Percentiles rank a stretch among this genome's conserved stretches.
Conservation (phyloP, 2,113 vertebrate genomes). For the Gambusia holbrooki region DNA sequence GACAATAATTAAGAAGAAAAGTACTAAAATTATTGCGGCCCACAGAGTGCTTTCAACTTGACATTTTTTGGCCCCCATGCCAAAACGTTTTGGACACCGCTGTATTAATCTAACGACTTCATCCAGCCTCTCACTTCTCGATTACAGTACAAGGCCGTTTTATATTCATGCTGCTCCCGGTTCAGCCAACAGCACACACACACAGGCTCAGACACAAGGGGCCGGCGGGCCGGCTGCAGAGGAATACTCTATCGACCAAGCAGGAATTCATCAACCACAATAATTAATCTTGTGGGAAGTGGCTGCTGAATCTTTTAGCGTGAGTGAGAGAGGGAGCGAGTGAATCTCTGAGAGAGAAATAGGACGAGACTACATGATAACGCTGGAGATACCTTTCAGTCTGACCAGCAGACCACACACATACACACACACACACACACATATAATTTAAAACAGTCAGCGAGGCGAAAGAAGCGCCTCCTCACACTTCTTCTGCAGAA, state of each 20-base stretch:
- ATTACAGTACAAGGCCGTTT: conserved; percentile 27
- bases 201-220: conserved; percentile 23
- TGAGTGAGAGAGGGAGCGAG: conserved; percentile 5
- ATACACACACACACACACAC: conserved; percentile 12
- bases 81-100: too few species aligned
- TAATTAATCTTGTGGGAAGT: conserved; percentile 66
- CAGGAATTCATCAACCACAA: conserved; percentile 58
- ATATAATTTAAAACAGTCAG: conserved; percentile 27
- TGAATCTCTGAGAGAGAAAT: conserved; percentile 40
- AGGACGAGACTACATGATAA: conserved; percentile 22
- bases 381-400: conserved; percentile 1
- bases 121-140: conserved; percentile 1
- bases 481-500: conserved; percentile 39
- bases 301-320: conserved; percentile 1
- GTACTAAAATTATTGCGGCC: too few species aligned
- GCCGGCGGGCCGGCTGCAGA: conserved; percentile 32
- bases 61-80: too few species aligned
- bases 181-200: conserved; percentile 24
- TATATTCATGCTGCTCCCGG: conserved; percentile 34
- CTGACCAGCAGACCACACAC: conserved; percentile 4
- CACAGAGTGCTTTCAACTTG: too few species aligned
- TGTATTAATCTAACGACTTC: neutral
- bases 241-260: conserved; percentile 59
- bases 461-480: conserved; percentile 27
- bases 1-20: too few species aligned